Evolutionary conservation across 2,797 vertebrate species (phyloP), one percentile per base, ranked within the genome.

Genomic region (Myotis findleyi): DNA sequence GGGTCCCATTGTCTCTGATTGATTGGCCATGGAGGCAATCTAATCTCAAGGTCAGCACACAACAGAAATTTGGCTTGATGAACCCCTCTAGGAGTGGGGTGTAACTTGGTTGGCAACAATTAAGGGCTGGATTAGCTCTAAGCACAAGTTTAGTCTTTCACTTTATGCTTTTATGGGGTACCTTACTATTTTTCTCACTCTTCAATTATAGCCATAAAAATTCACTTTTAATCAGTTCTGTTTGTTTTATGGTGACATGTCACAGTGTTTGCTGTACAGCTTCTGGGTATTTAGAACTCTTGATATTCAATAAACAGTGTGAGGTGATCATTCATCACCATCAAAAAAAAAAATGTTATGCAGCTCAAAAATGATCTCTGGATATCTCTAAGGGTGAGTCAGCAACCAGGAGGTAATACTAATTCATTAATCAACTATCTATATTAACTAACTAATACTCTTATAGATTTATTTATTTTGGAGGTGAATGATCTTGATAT

Each of bases 141-240:
- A 97, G 86, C 41, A 92, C 6, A 82, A 92, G 73, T 95, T 96
- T 95, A 84, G 96, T 49, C 23, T 97, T 95, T 94, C 38, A 81
- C 93, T 97, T 96, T 96, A 51, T 91, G 59, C 71, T 96, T 97
- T 96, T 96, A 89, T 97, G 87, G 18, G 16, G 12, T 69, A 69
- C 33, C 51, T 81, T 59, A n/a, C 18, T 92, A 9, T 75, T 88
- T 92, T 87, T 89, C 47, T 75, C 30, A 10, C 38, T 66, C 3
- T 92, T 92, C 93, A 68, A 47, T 94, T 94, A 57, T 95, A 94
- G 55, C 25, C 80, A 94, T 97, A 94, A 72, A 81, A 10, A 96
- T 96, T 93, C 62, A 72, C 90, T 96, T 97, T 6, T 94, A 73
- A 23, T 68, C 85, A 89, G 77, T 91, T 96, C 36, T 55, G 83